These are phyloP conservation scores for Kobus ellipsiprymnus DNA, from an alignment of 2,113 vertebrate genomes.

Conservation along the genomic window DNA sequence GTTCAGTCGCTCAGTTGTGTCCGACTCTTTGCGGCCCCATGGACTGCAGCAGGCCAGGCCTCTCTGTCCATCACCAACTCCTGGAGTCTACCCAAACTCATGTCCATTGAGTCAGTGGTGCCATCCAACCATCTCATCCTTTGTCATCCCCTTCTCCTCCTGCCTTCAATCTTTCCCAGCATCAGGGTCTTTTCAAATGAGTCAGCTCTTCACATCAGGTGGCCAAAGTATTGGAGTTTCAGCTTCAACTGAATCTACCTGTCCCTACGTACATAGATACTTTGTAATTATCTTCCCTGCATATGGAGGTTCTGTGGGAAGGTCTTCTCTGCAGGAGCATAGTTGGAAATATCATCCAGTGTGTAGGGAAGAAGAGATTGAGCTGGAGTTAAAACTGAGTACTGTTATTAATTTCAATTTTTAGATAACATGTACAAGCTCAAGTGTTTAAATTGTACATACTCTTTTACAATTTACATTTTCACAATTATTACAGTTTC, in stretches of 20 bases:
- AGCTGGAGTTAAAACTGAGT: neutral
- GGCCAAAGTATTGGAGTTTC: neutral
- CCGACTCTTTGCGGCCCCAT: neutral
- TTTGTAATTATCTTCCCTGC: neutral
- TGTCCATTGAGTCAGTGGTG: neutral
- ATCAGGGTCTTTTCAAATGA: neutral
- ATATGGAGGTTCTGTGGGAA: neutral
- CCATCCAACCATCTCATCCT: neutral
- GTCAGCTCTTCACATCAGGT: neutral
- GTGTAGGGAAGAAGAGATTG: neutral
- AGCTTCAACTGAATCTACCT: neutral
- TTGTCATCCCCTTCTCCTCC: neutral
- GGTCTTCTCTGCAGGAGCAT: neutral
- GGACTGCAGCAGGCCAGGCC: neutral
- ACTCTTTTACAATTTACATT: slow-evolving; percentile 6
- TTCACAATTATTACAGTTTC: slow-evolving; percentile 19
- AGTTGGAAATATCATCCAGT: neutral
- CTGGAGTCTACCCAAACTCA: neutral
- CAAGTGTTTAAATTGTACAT: neutral
- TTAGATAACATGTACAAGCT: neutral
- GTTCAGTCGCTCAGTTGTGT: neutral
- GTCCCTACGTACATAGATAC: neutral
- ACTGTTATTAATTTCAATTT: neutral
- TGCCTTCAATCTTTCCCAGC: neutral
- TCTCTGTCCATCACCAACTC: neutral